Conservation (phyloP, 2,888 invertebrate genomes). For the Parthenolecanium corni region DNA sequence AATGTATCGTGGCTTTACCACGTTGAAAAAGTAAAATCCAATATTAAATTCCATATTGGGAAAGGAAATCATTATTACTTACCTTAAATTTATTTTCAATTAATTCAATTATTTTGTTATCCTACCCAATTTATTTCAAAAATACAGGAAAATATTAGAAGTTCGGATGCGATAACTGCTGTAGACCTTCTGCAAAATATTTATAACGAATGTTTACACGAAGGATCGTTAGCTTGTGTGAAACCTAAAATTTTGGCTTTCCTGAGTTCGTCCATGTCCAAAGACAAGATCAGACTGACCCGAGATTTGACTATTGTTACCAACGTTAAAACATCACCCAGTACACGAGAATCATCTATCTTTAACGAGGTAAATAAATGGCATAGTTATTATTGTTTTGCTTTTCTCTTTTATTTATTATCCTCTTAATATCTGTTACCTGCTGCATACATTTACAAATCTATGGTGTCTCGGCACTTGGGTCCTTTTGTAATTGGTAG, state of each 20-base stretch:
- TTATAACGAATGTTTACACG: conserved; percentile 26
- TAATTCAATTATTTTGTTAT: too few relatives aligned
- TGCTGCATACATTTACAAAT: neutral
- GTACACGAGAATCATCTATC: neutral
- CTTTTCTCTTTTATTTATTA: neutral
- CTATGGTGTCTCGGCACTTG: too few relatives aligned
- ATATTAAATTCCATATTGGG: too few relatives aligned
- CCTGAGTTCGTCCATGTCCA: conserved; percentile 43
- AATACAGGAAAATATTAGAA: conserved; percentile 15
- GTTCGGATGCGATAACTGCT: conserved; percentile 7
- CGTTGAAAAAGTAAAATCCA: too few relatives aligned
- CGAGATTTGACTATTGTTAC: conserved; percentile 58
- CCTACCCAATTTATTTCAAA: too few relatives aligned
- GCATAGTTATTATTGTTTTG: too few relatives aligned
- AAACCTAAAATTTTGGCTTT: conserved; percentile 66
- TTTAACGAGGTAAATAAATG: conserved; percentile 24
- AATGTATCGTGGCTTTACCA: too few relatives aligned
- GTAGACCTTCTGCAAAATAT: conserved; percentile 25
- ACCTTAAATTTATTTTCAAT: too few relatives aligned
- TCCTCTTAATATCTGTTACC: too few relatives aligned
- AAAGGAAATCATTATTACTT: too few relatives aligned
- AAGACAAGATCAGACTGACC: conserved; percentile 58
- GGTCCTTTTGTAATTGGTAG: too few relatives aligned
- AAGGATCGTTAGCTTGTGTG: conserved; percentile 46
- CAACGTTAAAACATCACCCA: conserved; percentile 37